Base-by-base conservation (phyloP, 2,888 invertebrate genomes). In the Diplolepis rosae region DNA sequence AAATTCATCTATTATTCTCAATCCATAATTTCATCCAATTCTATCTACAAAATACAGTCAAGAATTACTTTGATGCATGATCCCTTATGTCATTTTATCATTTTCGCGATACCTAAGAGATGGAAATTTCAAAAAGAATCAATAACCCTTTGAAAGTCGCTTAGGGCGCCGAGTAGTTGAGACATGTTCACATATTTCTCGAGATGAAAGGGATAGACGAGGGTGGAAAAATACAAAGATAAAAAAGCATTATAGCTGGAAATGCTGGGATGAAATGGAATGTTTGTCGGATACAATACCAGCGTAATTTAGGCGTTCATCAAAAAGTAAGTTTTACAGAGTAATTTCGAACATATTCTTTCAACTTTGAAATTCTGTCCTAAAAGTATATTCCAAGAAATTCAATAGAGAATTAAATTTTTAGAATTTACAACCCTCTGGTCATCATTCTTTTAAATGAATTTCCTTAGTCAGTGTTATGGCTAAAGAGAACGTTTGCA, bases 121-220 rank as follows among this genome's bases (percentile, higher is more conserved):
- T 24, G 24, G 24, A 5, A 24, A 56, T 35, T 61, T 61, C 56
- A 61, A n/a, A 22, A 61, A 61, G 39, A 61, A 61, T 61, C 56
- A 61, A 61, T 61, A 56, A 35, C 54, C 4, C 18, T 22, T 56
- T 22, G 32, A 32, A 18, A 22, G 50, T 11, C 22, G 54, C 54
- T 32, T 11, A 18, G 9, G 18, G 24, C 56, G 35, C 22, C 35
- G 11, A 56, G 56, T 39, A 13, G 56, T 56, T 56, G 22, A n/a
- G 35, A 39, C 35, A 61, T 61, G 15, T 22, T 18, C 35, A 35
- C 61, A n/a, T 39, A 61, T 61, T 39, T 61, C 45, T 45, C 18
- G 18, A 7, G 35, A 61, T 61, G 39, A 61, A 61, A 39, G 24
- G n/a, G 24, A 61, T 24, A 61, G n/a, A 39, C 61, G n/a, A 61